These are phyloP conservation scores for Loriculus beryllinus DNA, from an alignment of 2,797 vertebrate species.

Conservation along the genomic window DNA sequence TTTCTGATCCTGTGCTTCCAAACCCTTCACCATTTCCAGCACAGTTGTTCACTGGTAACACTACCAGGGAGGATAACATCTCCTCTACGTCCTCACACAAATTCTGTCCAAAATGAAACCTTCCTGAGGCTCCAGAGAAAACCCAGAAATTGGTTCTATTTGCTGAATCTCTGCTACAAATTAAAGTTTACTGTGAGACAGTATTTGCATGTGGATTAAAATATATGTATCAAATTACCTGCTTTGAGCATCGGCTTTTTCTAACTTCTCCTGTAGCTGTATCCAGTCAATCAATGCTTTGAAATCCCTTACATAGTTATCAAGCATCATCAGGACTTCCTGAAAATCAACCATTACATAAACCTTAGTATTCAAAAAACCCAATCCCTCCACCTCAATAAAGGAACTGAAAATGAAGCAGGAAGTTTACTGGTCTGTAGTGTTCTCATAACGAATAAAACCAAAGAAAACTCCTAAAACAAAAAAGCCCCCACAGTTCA, in stretches of 20 bases:
- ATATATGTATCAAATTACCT: conserved; percentile 78
- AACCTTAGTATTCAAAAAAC: background rate
- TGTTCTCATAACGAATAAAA: background rate
- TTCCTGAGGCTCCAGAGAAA: background rate
- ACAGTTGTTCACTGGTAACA: background rate
- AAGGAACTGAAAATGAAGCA: background rate
- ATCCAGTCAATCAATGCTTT: conserved; percentile 99
- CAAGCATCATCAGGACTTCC: conserved; percentile 99
- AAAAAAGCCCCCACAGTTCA: background rate
- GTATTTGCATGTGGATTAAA: background rate
- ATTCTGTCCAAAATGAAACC: background rate
- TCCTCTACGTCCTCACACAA: background rate
- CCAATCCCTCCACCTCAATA: background rate
- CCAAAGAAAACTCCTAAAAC: background rate
- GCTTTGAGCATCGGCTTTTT: conserved; percentile 98
- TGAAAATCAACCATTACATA: conserved; percentile 64
- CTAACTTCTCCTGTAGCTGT: conserved; percentile 97
- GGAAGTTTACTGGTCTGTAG: background rate
- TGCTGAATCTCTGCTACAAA: background rate
- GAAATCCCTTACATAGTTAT: conserved; percentile 98
- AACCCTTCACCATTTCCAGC: background rate
- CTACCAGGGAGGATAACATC: background rate
- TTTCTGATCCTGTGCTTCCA: background rate
- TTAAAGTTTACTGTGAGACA: background rate
- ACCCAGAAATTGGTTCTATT: background rate